phyloP scores from a whole-genome alignment of 92 coral and sea anemone genomes.

The Epizoanthus scotinus region DNA sequence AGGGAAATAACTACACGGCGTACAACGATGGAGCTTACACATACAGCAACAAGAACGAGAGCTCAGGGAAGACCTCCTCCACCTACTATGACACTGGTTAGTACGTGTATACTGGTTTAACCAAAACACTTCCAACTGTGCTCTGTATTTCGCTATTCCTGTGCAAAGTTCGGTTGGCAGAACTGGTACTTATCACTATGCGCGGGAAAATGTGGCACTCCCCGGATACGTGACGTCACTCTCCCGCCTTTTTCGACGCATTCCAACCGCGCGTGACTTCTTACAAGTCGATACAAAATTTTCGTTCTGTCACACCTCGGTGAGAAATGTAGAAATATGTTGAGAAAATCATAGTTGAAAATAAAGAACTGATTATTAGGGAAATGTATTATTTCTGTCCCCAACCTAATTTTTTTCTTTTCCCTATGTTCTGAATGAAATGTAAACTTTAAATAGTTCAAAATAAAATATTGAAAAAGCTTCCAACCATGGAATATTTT shows the following conservation, averaged over 20 bases:
- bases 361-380: too few species aligned
- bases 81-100: slow-evolving; percentile 35
- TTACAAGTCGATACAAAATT: background rate
- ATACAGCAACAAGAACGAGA: slow-evolving; percentile 20
- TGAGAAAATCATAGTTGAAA: too few species aligned
- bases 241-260: slow-evolving; percentile 5
- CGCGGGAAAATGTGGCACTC: background rate
- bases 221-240: background rate
- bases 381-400: too few species aligned
- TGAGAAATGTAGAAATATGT: too few species aligned
- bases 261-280: background rate
- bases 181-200: too few species aligned
- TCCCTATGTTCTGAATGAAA: too few species aligned
- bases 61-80: slow-evolving; percentile 16
- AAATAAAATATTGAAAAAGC: too few species aligned
- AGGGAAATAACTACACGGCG: slow-evolving; percentile 33
- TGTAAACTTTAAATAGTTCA: too few species aligned
- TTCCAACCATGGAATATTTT: too few species aligned
- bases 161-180: too few species aligned
- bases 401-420: too few species aligned
- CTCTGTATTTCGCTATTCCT: too few species aligned
- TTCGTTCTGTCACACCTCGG: background rate
- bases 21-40: slow-evolving; percentile 15
- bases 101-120: background rate
- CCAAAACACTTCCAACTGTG: background rate